Evolutionary conservation across 2,797 vertebrate species (phyloP).

Genomic region (Perodicticus potto): DNA sequence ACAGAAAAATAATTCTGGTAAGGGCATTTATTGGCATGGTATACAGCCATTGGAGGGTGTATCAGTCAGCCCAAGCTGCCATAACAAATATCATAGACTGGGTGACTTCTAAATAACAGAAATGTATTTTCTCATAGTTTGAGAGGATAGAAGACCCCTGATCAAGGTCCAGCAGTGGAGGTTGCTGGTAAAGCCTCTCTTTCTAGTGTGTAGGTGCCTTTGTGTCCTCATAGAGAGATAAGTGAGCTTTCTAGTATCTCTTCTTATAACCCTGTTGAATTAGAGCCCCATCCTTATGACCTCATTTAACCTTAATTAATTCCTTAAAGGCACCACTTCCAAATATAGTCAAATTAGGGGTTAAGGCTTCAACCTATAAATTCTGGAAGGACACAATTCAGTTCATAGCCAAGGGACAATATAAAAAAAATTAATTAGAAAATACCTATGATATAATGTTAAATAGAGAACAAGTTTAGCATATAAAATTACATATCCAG

Average conservation of each 20-base stretch:
- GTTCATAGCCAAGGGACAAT: not conserved
- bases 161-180: not conserved
- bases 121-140: not conserved
- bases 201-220: not conserved
- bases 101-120: not conserved
- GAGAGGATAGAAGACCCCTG: not conserved
- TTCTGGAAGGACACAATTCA: not conserved
- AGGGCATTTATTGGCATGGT: not conserved
- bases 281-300: not conserved
- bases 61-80: not conserved
- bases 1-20: constrained; percentile 20
- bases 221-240: not conserved
- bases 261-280: not conserved
- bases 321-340: not conserved
- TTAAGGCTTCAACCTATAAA: not conserved
- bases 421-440: constrained; percentile 21
- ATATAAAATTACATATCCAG: not conserved
- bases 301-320: not conserved
- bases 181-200: not conserved
- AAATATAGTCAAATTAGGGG: not conserved
- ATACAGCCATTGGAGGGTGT: not conserved
- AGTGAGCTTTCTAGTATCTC: not conserved
- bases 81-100: not conserved
- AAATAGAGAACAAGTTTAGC: constrained; percentile 47
- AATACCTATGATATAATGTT: not conserved